Evolutionary conservation across 2,888 invertebrate genomes (phyloP), one percentile per base, ranked within the genome.

Genomic region (Alviniconcha strummeri): DNA sequence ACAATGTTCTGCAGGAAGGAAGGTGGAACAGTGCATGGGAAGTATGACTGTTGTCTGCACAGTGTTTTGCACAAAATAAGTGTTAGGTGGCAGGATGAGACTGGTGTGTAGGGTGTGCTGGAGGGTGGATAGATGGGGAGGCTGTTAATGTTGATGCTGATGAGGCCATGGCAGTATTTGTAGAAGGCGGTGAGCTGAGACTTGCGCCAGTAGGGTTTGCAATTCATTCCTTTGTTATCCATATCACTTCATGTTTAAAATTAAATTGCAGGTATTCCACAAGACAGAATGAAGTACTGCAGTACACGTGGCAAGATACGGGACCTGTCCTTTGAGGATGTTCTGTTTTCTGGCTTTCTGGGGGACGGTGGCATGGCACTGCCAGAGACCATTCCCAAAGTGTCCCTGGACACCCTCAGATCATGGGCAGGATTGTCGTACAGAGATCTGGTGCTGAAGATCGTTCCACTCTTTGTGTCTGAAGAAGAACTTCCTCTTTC

Each of bases 301-400:
- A 94, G 94, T 85, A 94, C 93, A 11, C 88, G 93, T 83, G 94
- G 94, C 9, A 90, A 87, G 8, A 88, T 89, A 7, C 85, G 57
- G 56, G 91, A 89, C 5, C 79, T 88, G 52, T 88, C 87, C 4
- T 93, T 93, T 86, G 92, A 93, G 82, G 90, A 92, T 69, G 91
- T 91, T 7, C 82, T 93, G 19, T 90, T 92, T 83, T 90, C 91
- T 19, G 94, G 94, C 11, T 94, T 92, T 88, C 92, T 94, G 8
- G 85, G 87, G 54, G 94, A 94, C 90, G 94, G 94, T 5, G 94
- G 94, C 0, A 90, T 94, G 55, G 90, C 92, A n/a, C 85, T 94
- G 55, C 94, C 94, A 52, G 92, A 93, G 80, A 67, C 52, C 5
- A 91, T 94, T 75, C 94, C 94, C 5, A 75, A 83, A 5, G 85